Percentiles rank a stretch among this genome's conserved stretches.
Evolutionary conservation across 2,888 invertebrate species (phyloP).

Genomic region (Drosophila pullipes): DNA sequence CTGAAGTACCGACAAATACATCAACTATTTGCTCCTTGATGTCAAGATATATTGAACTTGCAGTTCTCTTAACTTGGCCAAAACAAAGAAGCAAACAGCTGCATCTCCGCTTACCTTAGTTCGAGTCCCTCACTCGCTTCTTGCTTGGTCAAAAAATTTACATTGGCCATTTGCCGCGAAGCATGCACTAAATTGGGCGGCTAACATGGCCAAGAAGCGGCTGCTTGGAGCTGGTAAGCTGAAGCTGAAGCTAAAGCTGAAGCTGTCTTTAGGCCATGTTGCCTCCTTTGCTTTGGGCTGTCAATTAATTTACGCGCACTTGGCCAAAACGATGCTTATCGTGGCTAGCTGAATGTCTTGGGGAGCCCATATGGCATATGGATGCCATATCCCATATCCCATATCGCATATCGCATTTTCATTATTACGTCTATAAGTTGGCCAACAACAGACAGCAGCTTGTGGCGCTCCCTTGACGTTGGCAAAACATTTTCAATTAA

Average conservation of each 20-base stretch:
- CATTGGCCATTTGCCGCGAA: conserved; percentile 66
- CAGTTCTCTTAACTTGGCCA: not conserved
- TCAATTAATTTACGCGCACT: conserved; percentile 78
- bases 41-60: not conserved
- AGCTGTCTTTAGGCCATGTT: conserved; percentile 21
- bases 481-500: conserved; percentile 76
- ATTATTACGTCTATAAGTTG: conserved; percentile 44
- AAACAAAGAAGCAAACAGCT: not conserved
- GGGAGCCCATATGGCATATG: conserved; percentile 27
- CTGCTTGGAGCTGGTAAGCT: not conserved
- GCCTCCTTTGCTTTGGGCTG: conserved; percentile 18
- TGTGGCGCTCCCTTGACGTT: conserved; percentile 70
- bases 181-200: conserved; percentile 67
- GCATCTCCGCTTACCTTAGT: conserved; percentile 3
- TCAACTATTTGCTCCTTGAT: not conserved
- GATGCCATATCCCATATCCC: not conserved
- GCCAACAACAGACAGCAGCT: conserved; percentile 9
- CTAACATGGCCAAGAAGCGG: conserved; percentile 43
- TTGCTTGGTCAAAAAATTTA: conserved; percentile 61
- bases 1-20: not conserved
- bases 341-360: conserved; percentile 28
- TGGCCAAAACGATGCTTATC: conserved; percentile 57
- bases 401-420: conserved; percentile 52
- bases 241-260: conserved; percentile 20
- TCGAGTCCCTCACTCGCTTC: conserved; percentile 13